These are phyloP conservation scores for Coptodon bakossiorum DNA, from an alignment of 2,113 vertebrate genomes.

Conservation along the genomic window DNA sequence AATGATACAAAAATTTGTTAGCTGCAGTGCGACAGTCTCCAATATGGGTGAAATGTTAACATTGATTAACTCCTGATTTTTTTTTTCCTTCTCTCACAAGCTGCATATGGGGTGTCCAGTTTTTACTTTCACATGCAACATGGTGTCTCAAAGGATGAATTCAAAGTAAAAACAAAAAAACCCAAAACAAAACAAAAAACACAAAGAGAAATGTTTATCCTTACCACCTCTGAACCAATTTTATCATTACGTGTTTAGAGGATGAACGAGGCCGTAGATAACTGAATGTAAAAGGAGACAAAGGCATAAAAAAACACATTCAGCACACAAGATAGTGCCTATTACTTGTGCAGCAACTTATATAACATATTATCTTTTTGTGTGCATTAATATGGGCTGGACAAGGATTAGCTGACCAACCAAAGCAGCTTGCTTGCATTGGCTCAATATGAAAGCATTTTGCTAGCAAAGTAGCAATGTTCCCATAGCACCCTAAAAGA, in stretches of 20 bases:
- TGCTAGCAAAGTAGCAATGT: conserved; percentile 44
- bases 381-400: background rate
- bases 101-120: conserved; percentile 29
- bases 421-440: conserved; percentile 40
- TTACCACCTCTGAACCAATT: conserved; percentile 89
- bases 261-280: conserved; percentile 80
- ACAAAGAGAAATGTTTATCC: conserved; percentile 53
- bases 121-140: conserved; percentile 58
- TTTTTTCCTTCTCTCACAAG: conserved; percentile 11
- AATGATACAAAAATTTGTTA: conserved; percentile 26
- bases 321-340: conserved; percentile 51
- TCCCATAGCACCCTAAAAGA: conserved; percentile 74
- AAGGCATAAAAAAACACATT: conserved; percentile 69
- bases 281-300: conserved; percentile 82
- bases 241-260: conserved; percentile 85
- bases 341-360: conserved; percentile 12
- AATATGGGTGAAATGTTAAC: conserved; percentile 77
- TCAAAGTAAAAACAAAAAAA: conserved; percentile 2
- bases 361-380: background rate
- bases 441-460: background rate
- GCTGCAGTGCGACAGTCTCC: conserved; percentile 80
- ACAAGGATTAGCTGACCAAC: conserved; percentile 20
- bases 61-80: conserved; percentile 17
- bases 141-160: conserved; percentile 46
- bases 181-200: conserved; percentile 43